These are phyloP conservation scores for Carassius carassius DNA, from an alignment of 2,113 vertebrate genomes.

Conservation along the genomic window DNA sequence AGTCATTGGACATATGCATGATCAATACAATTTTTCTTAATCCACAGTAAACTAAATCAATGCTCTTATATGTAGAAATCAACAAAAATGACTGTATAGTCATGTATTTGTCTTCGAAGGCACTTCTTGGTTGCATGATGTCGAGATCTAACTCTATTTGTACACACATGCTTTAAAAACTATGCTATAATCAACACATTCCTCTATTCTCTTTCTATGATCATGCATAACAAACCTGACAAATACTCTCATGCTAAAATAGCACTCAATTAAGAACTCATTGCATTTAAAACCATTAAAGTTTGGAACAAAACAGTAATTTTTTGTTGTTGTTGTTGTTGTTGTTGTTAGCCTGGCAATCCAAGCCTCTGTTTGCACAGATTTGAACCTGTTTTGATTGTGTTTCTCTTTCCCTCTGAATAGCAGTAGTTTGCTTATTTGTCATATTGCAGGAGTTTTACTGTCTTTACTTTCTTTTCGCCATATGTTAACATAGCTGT, in stretches of 20 bases:
- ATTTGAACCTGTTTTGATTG: background rate
- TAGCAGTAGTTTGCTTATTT: background rate
- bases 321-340: background rate
- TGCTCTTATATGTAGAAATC: background rate
- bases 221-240: conserved; percentile 10
- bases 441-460: background rate
- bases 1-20: background rate
- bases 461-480: background rate
- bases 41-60: background rate
- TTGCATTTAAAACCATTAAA: conserved; percentile 32
- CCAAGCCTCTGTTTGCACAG: background rate
- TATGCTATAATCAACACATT: conserved; percentile 16
- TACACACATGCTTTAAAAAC: conserved; percentile 27
- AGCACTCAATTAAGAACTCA: conserved; percentile 24
- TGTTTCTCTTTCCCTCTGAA: background rate
- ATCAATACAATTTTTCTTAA: background rate
- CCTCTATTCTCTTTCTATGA: background rate
- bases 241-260: conserved; percentile 9
- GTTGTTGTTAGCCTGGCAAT: background rate
- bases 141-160: background rate
- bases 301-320: background rate
- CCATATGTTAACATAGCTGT: background rate
- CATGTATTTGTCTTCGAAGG: background rate
- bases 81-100: background rate
- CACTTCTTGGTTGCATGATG: background rate